Evolutionary conservation across 2,888 invertebrate species (phyloP), one percentile per base, ranked within the genome.

Genomic region (Cremastinae sp.): DNA sequence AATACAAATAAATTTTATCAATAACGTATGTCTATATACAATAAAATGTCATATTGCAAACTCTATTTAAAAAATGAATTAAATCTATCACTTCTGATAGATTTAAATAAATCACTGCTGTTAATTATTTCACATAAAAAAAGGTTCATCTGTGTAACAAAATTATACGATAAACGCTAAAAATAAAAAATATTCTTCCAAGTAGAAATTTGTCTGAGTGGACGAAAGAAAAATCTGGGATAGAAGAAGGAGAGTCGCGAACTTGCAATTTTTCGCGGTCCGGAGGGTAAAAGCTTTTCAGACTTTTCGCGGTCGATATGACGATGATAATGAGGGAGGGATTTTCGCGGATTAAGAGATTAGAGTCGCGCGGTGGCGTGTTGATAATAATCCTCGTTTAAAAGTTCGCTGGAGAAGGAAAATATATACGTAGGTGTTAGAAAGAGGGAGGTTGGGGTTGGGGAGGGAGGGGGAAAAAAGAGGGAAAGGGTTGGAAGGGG

Each of bases 371-470:
- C 69, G 49, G 47, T 61, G 76, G 69, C 73, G 75, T 75, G 79
- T 79, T 78, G 75, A 80, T 76, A 80, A 79, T 81, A 81, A 81
- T 80, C 75, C 81, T 78, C 78, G 77, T 79, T 80, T 78, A 78
- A 80, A 80, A 79, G 75, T 81, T 80, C 75, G 65, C 28, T 4
- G 8, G 54, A 20, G 51, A 34, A 45, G 16, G 53, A 58, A 59
- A 65, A 58, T 49, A 49, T 47, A 56, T 36, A n/a, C n/a, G 22
- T 49, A 12, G 56, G 18, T 41, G 49, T 8, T 18, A 49, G n/a
- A 43, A 12, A 28, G 22, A 41, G 41, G 12, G 28, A 9, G 8
- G 34, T 1, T 34, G n/a, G 18, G 22, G 36, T 16, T 12, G 0
- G 54, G 9, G 22, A 14, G 38, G 58, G 58, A 28, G 38, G 36